Evolutionary conservation across 2,113 vertebrate genomes (phyloP).

Genomic region (Neopipo cinnamomea): DNA sequence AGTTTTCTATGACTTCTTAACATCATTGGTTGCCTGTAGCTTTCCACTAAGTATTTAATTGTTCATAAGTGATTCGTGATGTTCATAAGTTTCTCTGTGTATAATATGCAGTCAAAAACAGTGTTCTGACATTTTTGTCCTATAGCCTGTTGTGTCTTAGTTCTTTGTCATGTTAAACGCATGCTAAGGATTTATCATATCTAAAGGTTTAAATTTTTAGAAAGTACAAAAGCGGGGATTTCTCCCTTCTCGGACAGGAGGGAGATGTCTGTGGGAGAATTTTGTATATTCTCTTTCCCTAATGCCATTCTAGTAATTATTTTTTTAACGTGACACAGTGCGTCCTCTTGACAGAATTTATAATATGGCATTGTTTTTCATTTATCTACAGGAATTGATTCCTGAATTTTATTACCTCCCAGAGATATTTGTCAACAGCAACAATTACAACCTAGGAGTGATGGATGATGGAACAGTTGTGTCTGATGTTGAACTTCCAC

Average conservation of each 20-base stretch:
- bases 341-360: constrained; percentile 33
- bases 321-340: background rate
- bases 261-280: background rate
- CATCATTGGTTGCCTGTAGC: background rate
- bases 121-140: background rate
- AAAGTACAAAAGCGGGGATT: background rate
- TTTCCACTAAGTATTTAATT: background rate
- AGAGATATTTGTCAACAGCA: constrained; percentile 98
- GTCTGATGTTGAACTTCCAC: constrained; percentile 96
- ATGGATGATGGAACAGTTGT: constrained; percentile 96
- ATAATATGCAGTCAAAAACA: background rate
- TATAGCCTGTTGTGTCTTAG: background rate
- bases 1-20: background rate
- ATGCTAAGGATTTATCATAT: background rate
- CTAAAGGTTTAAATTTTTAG: background rate
- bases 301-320: background rate
- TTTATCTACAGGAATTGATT: constrained; percentile 89
- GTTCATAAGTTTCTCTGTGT: background rate
- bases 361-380: constrained; percentile 51
- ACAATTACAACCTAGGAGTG: constrained; percentile 95
- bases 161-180: background rate
- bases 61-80: background rate
- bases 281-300: background rate
- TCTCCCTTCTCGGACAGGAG: background rate
- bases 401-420: constrained; percentile 99